A percentile compares a stretch with the other conserved stretches of the same genome.
These are phyloP conservation scores for Sorex maritimensis DNA, from an alignment of 2,797 vertebrate genomes.

Conservation along the genomic window DNA sequence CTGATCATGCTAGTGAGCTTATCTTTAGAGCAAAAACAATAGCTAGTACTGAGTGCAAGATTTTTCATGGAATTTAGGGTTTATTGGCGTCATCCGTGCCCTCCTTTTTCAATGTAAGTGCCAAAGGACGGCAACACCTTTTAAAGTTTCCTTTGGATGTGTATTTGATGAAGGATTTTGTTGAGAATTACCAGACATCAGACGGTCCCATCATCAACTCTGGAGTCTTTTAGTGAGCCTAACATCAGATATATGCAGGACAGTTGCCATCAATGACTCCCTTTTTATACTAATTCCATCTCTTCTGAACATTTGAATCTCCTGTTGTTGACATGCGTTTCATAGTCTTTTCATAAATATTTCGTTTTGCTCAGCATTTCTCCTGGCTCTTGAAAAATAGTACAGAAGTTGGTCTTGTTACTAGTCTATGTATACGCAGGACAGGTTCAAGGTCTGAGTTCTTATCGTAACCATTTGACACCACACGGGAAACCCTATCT, in stretches of 20 bases:
- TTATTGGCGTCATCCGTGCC: too few species aligned
- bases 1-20: not conserved
- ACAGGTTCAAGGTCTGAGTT: not conserved
- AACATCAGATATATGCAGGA: not conserved
- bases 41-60: too few species aligned
- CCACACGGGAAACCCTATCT: not conserved
- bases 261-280: accelerated
- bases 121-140: not conserved
- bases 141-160: not conserved
- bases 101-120: not conserved
- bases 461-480: not conserved
- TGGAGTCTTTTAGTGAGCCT: not conserved
- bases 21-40: too few species aligned
- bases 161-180: not conserved
- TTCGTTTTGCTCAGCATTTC: not conserved
- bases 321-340: not conserved
- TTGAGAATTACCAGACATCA: not conserved
- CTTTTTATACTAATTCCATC: accelerated
- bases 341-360: not conserved
- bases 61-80: too few species aligned
- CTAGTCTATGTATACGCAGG: not conserved
- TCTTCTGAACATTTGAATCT: too few species aligned
- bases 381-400: not conserved
- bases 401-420: not conserved
- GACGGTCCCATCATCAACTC: not conserved